Evolutionary conservation across 2,113 vertebrate species (phyloP), one percentile per base, ranked within the genome.

Genomic region (Oryzias javanicus): DNA sequence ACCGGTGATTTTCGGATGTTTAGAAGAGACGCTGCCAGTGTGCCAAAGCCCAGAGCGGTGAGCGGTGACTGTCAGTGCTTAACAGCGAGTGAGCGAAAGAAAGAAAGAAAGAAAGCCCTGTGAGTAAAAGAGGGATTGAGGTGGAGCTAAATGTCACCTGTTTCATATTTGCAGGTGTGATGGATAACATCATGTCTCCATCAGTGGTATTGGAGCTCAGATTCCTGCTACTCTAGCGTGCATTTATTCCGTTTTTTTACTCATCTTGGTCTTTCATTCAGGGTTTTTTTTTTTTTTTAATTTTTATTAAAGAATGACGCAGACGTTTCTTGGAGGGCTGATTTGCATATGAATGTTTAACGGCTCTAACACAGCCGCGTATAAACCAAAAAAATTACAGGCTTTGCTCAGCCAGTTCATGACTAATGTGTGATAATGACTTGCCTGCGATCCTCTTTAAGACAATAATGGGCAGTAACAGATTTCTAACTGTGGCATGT

Each of bases 401-500:
- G 47, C 72, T 79, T 64, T 74, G 69, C 76, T 72, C 55, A 70
- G 49, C 60, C 56, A 57, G 65, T 78, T 75, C 50, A 66, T 55
- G 68, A 66, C 74, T 81, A 74, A 76, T 84, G 81, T 60, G 63
- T 71, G 65, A 72, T 84, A 86, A 84, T 85, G 81, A 80, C 72
- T 61, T 80, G 59, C 76, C 70, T 52, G 64, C 72, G 70, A 71
- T 42, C 17, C 74, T 55, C 69, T 74, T 84, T 74, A 66, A 72
- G 74, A 72, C 55, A 52, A 72, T 88, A 89, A 86, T 88, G 64
- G 81, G 66, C 72, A 80, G 73, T 84, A 83, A 85, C 67, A 69
- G 72, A 74, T 80, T 55, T 76, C 78, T 79, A 79, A 71, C 74
- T 69, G 82, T 51, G 70, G 72, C 71, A 51, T 73, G 77, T 85